phyloP scores from a whole-genome alignment of 2,888 invertebrate genomes.

The Liopterus haemorrhoidalis region DNA sequence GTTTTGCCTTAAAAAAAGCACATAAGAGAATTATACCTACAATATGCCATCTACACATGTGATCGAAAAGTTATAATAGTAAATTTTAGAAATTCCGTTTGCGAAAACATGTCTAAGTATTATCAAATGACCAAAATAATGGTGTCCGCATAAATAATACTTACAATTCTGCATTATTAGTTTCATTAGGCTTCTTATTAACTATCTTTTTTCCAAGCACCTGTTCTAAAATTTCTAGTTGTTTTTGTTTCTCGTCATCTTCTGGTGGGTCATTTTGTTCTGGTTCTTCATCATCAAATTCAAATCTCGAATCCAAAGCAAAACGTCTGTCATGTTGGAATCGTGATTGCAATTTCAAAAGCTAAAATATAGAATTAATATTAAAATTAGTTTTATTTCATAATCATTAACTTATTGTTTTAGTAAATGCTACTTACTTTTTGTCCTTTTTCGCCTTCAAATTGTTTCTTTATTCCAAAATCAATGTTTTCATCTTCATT shows the following conservation, averaged over 20 bases:
- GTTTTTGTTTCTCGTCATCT: constrained; percentile 43
- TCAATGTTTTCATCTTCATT: constrained; percentile 51
- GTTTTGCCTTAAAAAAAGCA: no score
- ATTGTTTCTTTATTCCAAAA: constrained; percentile 60
- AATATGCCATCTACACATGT: no score
- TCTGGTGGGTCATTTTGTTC: constrained; percentile 35
- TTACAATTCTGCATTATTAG: no score
- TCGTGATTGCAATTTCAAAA: constrained; percentile 65
- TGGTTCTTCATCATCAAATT: constrained; percentile 37
- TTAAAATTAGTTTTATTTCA: constrained; percentile 11
- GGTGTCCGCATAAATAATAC: no score
- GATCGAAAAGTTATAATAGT: constrained; percentile 12
- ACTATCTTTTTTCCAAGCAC: constrained; percentile 41
- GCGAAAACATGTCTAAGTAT: no score
- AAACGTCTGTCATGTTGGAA: constrained; percentile 74
- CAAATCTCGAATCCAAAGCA: constrained; percentile 65
- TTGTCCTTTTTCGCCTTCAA: constrained; percentile 59
- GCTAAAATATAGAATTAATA: constrained; percentile 42
- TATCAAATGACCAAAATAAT: no score
- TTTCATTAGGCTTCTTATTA: no score
- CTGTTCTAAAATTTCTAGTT: constrained; percentile 48
- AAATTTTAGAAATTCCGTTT: no score
- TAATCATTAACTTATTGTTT: constrained; percentile 12
- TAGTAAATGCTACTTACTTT: constrained; percentile 45
- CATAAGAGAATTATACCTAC: no score